These are phyloP conservation scores for Clusia tigrina DNA, from an alignment of 2,888 invertebrate species.

Conservation along the genomic window DNA sequence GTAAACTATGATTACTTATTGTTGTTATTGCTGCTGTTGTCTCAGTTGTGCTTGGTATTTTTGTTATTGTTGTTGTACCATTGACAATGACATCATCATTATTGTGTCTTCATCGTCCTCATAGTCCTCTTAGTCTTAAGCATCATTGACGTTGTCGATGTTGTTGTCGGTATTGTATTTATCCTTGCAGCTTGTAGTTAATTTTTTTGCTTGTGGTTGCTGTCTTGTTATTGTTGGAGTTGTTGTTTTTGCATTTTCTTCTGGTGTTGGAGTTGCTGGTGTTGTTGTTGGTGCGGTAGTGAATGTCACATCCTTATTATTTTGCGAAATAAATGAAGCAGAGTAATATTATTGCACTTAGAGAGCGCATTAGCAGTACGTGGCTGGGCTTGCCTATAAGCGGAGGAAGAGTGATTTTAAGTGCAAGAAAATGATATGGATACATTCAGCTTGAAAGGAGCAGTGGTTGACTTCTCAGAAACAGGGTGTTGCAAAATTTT, in stretches of 20 bases:
- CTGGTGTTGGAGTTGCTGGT: conserved; percentile 21
- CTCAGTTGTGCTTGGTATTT: conserved; percentile 17
- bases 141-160: conserved; percentile 11
- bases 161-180: conserved; percentile 9
- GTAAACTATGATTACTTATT: conserved; percentile 48
- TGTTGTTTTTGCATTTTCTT: conserved; percentile 21
- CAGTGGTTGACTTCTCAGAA: too few species aligned
- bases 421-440: conserved; percentile 19
- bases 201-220: conserved; percentile 13
- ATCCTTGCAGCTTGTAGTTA: conserved; percentile 14
- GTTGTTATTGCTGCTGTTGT: conserved; percentile 29
- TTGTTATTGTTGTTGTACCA: conserved; percentile 41
- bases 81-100: conserved; percentile 63
- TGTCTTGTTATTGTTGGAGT: conserved; percentile 18
- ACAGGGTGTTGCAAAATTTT: too few species aligned
- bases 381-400: conserved; percentile 25
- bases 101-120: conserved; percentile 48
- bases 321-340: conserved; percentile 60
- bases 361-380: conserved; percentile 60
- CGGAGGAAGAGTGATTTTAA: background rate
- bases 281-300: conserved; percentile 25
- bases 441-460: conserved; percentile 7
- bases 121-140: conserved; percentile 28
- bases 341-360: conserved; percentile 59
- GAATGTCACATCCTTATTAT: conserved; percentile 54